Percentiles rank a stretch among this genome's conserved stretches.
Conservation (phyloP, 1,140 invertebrate genomes). For the Pemphigus obesinymphae region DNA sequence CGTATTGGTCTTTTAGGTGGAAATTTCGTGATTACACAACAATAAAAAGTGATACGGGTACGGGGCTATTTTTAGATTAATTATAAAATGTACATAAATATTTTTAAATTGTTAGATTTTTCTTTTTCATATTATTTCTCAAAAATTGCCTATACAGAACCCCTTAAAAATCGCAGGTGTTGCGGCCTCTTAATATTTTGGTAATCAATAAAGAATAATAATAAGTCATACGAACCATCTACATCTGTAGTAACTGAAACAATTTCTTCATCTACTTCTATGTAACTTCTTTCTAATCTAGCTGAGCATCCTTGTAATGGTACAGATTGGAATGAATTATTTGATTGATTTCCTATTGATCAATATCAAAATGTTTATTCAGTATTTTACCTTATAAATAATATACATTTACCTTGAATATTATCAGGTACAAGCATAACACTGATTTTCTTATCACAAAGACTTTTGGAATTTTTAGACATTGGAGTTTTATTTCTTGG, state of each 20-base stretch:
- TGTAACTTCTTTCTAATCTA: slow-evolving; percentile 56
- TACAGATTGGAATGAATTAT: not conserved
- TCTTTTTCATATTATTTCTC: no score
- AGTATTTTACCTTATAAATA: not conserved
- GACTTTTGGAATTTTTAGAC: slow-evolving; percentile 25
- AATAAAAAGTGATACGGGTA: no score
- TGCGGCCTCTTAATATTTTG: no score
- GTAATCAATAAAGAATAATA: not conserved
- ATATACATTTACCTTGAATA: slow-evolving; percentile 8
- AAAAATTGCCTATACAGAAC: no score
- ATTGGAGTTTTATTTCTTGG: slow-evolving; percentile 40
- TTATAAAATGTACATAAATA: no score
- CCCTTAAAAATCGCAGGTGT: no score
- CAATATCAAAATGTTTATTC: not conserved
- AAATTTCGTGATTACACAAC: no score
- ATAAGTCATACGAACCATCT: slow-evolving; percentile 53
- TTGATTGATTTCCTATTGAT: slow-evolving; percentile 22
- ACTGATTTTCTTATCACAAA: slow-evolving; percentile 35
- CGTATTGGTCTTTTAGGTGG: no score
- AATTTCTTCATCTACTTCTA: slow-evolving; percentile 61
- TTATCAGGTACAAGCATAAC: slow-evolving; percentile 27
- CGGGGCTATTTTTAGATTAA: no score
- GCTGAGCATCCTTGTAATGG: slow-evolving; percentile 52
- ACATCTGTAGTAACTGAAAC: slow-evolving; percentile 61
- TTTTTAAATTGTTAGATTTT: no score